These are phyloP conservation scores for Lumbricus terrestris DNA, from an alignment of 2,888 invertebrate species.

Conservation along the genomic window DNA sequence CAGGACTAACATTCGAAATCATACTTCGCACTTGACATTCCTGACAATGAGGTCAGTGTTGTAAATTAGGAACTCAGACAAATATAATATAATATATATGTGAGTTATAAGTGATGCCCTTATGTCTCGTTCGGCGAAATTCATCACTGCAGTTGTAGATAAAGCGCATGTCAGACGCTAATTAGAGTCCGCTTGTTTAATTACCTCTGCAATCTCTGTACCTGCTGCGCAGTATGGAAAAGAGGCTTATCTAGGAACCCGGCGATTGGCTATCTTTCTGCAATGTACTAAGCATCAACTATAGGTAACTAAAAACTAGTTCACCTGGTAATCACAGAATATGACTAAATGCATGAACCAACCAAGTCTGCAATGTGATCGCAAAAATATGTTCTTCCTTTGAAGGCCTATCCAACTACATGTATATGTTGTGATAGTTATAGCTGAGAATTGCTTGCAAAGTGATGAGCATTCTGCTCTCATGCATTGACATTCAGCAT, in stretches of 20 bases:
- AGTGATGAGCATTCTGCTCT: no score
- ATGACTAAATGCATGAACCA: not conserved
- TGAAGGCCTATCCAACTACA: no score
- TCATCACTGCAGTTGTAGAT: not conserved
- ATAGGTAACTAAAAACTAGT: not conserved
- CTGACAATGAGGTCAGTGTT: not conserved
- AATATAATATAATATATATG: not conserved
- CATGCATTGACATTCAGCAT: no score
- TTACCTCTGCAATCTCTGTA: no score
- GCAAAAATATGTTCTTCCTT: no score
- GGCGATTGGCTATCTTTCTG: not conserved
- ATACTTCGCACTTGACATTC: no score
- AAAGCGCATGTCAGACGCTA: not conserved
- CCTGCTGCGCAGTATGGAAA: not conserved
- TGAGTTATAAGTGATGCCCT: no score
- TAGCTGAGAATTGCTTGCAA: no score
- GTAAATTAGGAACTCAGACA: not conserved
- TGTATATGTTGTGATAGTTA: no score
- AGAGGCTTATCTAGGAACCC: not conserved
- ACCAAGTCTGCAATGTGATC: not conserved
- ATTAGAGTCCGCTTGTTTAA: not conserved
- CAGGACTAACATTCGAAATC: no score
- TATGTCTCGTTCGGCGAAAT: not conserved
- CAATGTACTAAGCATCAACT: not conserved
- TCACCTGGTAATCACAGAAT: not conserved